Evolutionary conservation across 2,113 vertebrate species (phyloP), one percentile per base, ranked within the genome.

Genomic region (Crocuta crocuta): DNA sequence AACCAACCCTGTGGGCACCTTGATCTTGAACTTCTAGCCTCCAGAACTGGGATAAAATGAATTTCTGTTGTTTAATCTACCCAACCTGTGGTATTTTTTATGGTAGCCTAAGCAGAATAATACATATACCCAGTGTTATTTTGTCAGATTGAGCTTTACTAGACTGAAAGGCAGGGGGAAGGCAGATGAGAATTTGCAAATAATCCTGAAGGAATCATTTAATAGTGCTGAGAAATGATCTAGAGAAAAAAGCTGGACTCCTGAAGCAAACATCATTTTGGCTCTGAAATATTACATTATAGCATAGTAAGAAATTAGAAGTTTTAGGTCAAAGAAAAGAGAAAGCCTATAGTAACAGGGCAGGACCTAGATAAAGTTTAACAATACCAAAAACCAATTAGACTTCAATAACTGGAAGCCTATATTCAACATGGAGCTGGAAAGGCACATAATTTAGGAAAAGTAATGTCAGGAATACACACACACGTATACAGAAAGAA

Each of bases 61-160:
- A 71, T 71, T 94, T 88, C 50, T 92, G 78, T 65, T 79, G 65
- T 68, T 83, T 78, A 95, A 82, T 28, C 16, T 78, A 78, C 50
- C 23, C 61, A 63, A 53, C 53, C 81, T 90, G 55, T 70, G 21
- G 26, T 63, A 76, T 45, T 79, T 79, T 78, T 53, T 65, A 80
- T 35, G 11, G 61, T 33, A 53, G n/a, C 33, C 39, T 21, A 81
- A 82, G 19, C 33, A 70, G 7, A 96, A 43, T 79, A 89, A 85
- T 63, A 85, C 15, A 65, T 73, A 58, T 23, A 80, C 12, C 43
- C 16, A 65, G 11, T 55, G 23, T 45, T 74, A 94, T 48, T 81
- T 17, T 89, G 28, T 70, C 50, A 53, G 33, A 92, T 0, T 74
- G 23, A 33, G 48, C 12, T 85, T 85, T 87, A 80, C n/a, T 48